Percentiles rank a stretch among this genome's conserved stretches.
Evolutionary conservation across 2,888 invertebrate species (phyloP).

Genomic region (Parascotia fuliginaria): DNA sequence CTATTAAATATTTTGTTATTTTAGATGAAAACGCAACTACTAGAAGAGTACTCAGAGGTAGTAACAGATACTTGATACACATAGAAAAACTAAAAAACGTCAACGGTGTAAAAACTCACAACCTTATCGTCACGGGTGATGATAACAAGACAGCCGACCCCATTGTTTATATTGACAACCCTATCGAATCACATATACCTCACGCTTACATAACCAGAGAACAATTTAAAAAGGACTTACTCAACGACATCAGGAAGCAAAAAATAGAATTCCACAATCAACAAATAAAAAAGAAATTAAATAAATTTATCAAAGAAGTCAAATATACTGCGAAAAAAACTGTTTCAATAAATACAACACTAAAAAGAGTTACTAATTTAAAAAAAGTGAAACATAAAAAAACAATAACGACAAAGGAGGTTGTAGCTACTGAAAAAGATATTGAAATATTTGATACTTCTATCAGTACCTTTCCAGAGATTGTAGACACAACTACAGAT

Average conservation of each 20-base stretch:
- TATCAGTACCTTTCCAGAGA: too few relatives aligned
- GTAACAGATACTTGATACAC: slow-evolving; percentile 61
- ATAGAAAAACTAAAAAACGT: slow-evolving; percentile 69
- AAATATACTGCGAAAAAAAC: background rate
- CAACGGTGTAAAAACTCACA: slow-evolving; percentile 70
- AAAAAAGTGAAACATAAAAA: background rate
- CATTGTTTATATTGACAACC: slow-evolving; percentile 71
- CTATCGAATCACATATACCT: slow-evolving; percentile 70
- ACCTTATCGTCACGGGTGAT: slow-evolving; percentile 56
- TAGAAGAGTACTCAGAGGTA: slow-evolving; percentile 49
- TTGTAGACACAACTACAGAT: background rate
- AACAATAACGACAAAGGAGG: background rate
- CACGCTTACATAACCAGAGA: slow-evolving; percentile 61
- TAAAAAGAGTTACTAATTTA: too few relatives aligned
- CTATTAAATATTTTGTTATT: slow-evolving; percentile 1
- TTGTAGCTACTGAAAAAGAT: background rate
- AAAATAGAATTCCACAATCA: slow-evolving; percentile 32
- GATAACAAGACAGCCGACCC: slow-evolving; percentile 37
- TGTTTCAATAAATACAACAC: too few relatives aligned
- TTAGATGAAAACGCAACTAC: slow-evolving; percentile 19
- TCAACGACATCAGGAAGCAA: slow-evolving; percentile 41
- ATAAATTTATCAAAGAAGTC: background rate
- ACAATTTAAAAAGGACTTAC: slow-evolving; percentile 62
- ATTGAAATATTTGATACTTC: background rate
- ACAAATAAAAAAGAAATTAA: slow-evolving; percentile 4